Evolutionary conservation across 2,113 vertebrate genomes (phyloP), one percentile per base, ranked within the genome.

Genomic region (Struthidea cinerea): DNA sequence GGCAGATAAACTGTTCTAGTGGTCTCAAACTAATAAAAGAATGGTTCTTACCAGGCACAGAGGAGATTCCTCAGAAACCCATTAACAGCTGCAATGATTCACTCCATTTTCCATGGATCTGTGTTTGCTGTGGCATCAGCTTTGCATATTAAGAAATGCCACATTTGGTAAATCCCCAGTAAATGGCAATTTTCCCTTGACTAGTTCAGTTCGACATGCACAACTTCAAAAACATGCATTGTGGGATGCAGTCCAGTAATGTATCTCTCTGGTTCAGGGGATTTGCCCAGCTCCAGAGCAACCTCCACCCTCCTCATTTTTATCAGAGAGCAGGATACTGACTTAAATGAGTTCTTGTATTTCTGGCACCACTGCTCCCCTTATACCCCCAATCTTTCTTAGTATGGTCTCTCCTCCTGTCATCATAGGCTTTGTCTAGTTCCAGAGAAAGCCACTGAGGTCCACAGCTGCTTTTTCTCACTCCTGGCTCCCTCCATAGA

Each of bases 11-110:
- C 89, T 61, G 56, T 63, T 78, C 85, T 86, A 56, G 78, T 44
- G 75, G 65, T 93, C 88, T 90, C 93, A 90, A 84, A 93, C 64
- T 86, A 96, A 93, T 94, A 87, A 94, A 90, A 74, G 69, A 73
- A 73, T 4, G 13, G 39, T 56, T 94, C 87, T 87, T 90, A 90
- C 17, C 7, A 61, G 67, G 35, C 41, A 2, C 37, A 84, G 28
- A 88, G 68, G 75, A 94, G 68, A 91, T 75, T 94, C 92, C 68
- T 93, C 16, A 2, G 93, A 90, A 97, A 88, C 35, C 41, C 60
- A 78, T 92, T 92, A 94, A 69, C 33, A 39, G 30, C 86, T 88
- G 87, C 50, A 90, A 47, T 55, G 63, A 95, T 90, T 93, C 71
- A 93, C 22, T 94, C 47, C 37, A 5, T 92, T 87, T 95, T 88